Conservation (phyloP, 1,140 invertebrate genomes). For the Drosophila biarmipes region DNA sequence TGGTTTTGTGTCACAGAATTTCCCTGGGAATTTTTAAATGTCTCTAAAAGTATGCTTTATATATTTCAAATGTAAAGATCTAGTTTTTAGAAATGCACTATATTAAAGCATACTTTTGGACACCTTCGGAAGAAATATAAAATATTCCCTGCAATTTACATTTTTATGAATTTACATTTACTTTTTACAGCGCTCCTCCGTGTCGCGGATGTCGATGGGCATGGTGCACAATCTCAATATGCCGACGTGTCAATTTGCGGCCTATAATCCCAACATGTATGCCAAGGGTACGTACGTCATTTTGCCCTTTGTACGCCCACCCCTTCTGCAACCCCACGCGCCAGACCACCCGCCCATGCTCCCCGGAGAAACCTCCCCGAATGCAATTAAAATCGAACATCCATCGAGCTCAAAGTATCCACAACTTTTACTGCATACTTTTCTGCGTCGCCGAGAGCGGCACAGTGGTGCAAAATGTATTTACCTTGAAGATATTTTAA, state of each 20-base stretch:
- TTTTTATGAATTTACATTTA: background rate
- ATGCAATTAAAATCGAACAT: conserved; percentile 75
- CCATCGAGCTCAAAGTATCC: conserved; percentile 35
- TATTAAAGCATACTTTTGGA: too few species aligned
- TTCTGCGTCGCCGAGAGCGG: conserved; percentile 29
- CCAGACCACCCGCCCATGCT: background rate
- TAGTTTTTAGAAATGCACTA: too few species aligned
- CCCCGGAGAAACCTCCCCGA: conserved; percentile 11
- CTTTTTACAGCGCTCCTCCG: conserved; percentile 69
- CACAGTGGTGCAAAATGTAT: conserved; percentile 13
- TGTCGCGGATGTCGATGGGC: conserved; percentile 84
- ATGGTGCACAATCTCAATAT: conserved; percentile 81
- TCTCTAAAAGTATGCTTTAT: background rate
- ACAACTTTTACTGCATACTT: conserved; percentile 34
- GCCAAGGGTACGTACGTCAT: conserved; percentile 74
- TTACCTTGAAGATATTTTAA: background rate
- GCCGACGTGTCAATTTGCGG: conserved; percentile 83
- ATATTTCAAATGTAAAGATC: too few species aligned
- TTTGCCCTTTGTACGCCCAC: background rate
- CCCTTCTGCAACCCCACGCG: background rate
- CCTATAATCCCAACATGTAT: conserved; percentile 81
- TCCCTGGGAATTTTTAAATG: background rate
- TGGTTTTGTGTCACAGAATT: background rate
- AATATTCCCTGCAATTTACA: background rate
- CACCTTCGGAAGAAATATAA: too few species aligned